Evolutionary conservation across 2,888 invertebrate species (phyloP).

Genomic region (Trissoscelio sp.): DNA sequence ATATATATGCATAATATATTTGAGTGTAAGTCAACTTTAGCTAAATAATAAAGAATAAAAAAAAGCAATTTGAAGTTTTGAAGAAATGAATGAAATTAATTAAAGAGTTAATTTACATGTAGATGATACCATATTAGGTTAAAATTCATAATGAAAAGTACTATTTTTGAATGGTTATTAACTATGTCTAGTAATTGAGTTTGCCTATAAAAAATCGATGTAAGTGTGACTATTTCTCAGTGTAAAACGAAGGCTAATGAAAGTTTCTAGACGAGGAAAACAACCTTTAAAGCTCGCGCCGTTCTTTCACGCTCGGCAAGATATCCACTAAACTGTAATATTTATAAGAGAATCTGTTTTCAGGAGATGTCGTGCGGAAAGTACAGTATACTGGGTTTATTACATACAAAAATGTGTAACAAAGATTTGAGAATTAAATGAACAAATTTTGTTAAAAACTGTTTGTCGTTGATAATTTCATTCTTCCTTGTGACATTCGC

Average conservation of each 20-base stretch:
- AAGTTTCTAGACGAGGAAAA: conserved; percentile 27
- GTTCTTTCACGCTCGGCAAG: conserved; percentile 33
- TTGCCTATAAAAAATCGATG: conserved; percentile 16
- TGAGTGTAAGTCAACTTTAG: too few species aligned
- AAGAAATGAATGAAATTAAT: too few species aligned
- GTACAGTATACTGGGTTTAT: conserved; percentile 2
- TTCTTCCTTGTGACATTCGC: too few species aligned
- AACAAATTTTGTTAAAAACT: neutral
- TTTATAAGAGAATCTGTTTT: conserved; percentile 35
- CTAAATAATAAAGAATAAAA: too few species aligned
- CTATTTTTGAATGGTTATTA: too few species aligned
- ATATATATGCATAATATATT: too few species aligned
- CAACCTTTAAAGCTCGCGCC: conserved; percentile 32
- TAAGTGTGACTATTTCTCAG: conserved; percentile 1
- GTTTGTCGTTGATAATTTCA: neutral
- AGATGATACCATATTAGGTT: too few species aligned
- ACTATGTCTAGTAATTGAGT: conserved; percentile 9
- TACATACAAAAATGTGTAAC: conserved; percentile 27
- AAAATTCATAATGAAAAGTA: too few species aligned
- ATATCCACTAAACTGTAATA: conserved; percentile 38
- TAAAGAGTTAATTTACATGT: too few species aligned
- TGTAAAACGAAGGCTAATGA: conserved; percentile 27
- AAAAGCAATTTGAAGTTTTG: too few species aligned
- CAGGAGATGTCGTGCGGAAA: conserved; percentile 30
- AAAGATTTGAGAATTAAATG: neutral